Percentiles rank a stretch among this genome's conserved stretches.
phyloP scores from a whole-genome alignment of 2,113 vertebrate species.

The Cavia porcellus region DNA sequence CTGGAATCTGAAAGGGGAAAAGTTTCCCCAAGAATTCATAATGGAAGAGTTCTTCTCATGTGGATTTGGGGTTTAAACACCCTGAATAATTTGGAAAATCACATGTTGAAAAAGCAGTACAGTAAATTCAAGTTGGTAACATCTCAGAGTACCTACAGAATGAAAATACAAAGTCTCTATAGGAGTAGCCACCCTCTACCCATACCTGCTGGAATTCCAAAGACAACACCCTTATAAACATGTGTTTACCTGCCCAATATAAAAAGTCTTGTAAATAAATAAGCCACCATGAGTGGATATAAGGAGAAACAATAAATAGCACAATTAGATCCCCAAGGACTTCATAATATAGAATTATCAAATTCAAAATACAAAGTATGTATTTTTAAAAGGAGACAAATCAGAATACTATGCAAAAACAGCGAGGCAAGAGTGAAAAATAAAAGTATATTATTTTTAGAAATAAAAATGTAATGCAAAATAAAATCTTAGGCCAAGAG shows the following conservation, averaged over 20 bases:
- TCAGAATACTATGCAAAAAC: neutral
- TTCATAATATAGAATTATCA: neutral
- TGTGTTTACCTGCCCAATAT: neutral
- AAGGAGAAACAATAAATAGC: neutral
- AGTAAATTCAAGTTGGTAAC: neutral
- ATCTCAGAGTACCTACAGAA: neutral
- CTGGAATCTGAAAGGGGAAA: neutral
- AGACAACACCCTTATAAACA: neutral
- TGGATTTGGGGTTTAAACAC: neutral
- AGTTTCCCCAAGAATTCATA: neutral
- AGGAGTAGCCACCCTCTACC: neutral
- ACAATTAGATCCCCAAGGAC: neutral
- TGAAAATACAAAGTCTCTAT: neutral
- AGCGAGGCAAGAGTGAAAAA: conserved; percentile 36
- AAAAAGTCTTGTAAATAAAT: neutral
- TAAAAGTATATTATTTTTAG: neutral
- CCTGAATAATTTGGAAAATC: neutral
- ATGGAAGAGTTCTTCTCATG: neutral
- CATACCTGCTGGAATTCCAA: neutral
- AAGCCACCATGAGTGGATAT: neutral
- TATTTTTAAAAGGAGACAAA: neutral
- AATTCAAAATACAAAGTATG: neutral
- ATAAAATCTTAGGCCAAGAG: neutral
- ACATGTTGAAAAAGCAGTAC: neutral
- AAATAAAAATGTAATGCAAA: conserved; percentile 49